A percentile compares a stretch with the other conserved stretches of the same genome.
Conservation (phyloP, 2,888 invertebrate species). For the Xestia rhomboidea region DNA sequence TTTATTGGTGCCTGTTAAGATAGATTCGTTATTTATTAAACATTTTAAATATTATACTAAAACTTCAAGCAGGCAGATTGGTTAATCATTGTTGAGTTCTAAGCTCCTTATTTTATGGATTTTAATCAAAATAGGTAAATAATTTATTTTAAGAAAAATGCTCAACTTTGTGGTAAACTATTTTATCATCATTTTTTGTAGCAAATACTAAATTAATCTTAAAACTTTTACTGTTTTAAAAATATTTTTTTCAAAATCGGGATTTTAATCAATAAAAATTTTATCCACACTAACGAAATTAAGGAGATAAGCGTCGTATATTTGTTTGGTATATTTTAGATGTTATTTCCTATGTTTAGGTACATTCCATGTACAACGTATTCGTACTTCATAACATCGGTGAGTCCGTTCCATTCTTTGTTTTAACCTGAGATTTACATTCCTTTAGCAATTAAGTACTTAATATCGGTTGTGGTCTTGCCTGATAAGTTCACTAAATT, state of each 20-base stretch:
- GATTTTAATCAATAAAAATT: slow-evolving; percentile 23
- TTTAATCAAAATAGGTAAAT: slow-evolving; percentile 62
- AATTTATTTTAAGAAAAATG: slow-evolving; percentile 71
- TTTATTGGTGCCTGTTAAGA: slow-evolving; percentile 78
- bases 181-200: slow-evolving; percentile 68
- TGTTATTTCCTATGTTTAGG: slow-evolving; percentile 71
- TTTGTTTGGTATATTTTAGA: slow-evolving; percentile 62
- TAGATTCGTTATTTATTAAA: slow-evolving; percentile 59
- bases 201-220: slow-evolving; percentile 56
- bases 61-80: slow-evolving; percentile 56
- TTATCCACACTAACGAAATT: slow-evolving; percentile 49
- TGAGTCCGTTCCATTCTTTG: slow-evolving; percentile 80
- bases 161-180: slow-evolving; percentile 72
- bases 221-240: slow-evolving; percentile 24
- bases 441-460: slow-evolving; percentile 90
- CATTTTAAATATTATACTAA: slow-evolving; percentile 31
- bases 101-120: slow-evolving; percentile 57
- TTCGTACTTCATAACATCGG: slow-evolving; percentile 74
- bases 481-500: slow-evolving; percentile 90
- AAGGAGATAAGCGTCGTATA: slow-evolving; percentile 45
- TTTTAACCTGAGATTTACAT: slow-evolving; percentile 83
- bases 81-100: slow-evolving; percentile 52
- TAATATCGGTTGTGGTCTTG: slow-evolving; percentile 91
- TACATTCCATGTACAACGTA: slow-evolving; percentile 68
- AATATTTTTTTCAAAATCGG: slow-evolving; percentile 29